Conservation (phyloP, 2,797 vertebrate genomes). For the Sebastolobus alascanus region DNA sequence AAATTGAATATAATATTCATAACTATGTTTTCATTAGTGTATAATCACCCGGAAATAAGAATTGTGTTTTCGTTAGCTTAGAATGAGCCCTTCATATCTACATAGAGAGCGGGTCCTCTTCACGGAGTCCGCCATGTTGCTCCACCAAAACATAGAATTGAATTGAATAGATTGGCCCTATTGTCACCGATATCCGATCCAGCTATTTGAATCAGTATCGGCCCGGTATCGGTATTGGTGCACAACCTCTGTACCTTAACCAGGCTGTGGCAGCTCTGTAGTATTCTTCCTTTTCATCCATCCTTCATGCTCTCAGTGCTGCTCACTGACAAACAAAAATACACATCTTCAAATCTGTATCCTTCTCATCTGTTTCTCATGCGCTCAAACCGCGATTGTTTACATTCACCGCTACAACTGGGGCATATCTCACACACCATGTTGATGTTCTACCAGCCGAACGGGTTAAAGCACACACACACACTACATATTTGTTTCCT, state of each 20-base stretch:
- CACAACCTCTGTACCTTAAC: neutral
- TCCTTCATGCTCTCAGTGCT: neutral
- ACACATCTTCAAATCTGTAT: constrained; percentile 20
- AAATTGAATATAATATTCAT: no score
- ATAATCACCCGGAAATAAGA: no score
- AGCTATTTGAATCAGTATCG: neutral
- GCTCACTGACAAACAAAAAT: constrained; percentile 24
- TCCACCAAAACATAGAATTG: neutral
- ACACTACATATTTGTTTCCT: constrained; percentile 16
- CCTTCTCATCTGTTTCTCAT: constrained; percentile 43
- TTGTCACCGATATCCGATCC: neutral
- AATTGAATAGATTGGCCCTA: accelerated
- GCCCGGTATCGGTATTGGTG: accelerated
- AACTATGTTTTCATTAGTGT: no score
- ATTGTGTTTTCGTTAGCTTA: no score
- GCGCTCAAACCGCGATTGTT: constrained; percentile 25
- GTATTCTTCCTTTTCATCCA: neutral
- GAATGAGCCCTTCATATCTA: accelerated
- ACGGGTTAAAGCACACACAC: constrained; percentile 45
- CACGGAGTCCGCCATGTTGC: accelerated
- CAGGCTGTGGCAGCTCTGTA: neutral
- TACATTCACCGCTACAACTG: constrained; percentile 25
- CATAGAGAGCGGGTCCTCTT: accelerated
- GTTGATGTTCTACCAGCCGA: neutral
- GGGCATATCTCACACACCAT: constrained; percentile 18